These are phyloP conservation scores for Nyctalus aviator DNA, from an alignment of 2,797 vertebrate species.

Conservation along the genomic window DNA sequence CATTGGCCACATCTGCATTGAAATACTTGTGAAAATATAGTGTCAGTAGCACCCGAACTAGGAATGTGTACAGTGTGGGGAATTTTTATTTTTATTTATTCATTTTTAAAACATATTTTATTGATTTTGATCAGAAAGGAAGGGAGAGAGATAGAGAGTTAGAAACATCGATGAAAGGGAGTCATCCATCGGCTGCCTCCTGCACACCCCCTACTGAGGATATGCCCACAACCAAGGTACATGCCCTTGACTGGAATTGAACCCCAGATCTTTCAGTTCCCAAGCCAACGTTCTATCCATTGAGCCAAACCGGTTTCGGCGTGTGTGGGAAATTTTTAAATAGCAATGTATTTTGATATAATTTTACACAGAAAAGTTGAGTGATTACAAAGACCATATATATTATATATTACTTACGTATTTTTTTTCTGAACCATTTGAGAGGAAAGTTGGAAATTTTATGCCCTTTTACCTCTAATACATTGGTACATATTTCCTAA, in stretches of 20 bases:
- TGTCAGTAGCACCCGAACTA: neutral
- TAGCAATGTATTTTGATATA: neutral
- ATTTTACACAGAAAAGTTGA: conserved; percentile 18
- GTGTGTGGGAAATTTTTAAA: neutral
- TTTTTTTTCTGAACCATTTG: conserved; percentile 10
- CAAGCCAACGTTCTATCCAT: too few relatives aligned
- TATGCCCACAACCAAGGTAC: too few relatives aligned
- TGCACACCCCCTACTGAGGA: too few relatives aligned
- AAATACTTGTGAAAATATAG: conserved; percentile 27
- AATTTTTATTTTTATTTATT: too few relatives aligned
- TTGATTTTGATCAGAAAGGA: too few relatives aligned
- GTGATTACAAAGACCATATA: neutral
- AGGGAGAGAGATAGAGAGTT: too few relatives aligned
- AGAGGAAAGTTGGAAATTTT: neutral
- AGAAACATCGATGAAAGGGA: too few relatives aligned
- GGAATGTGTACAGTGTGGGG: neutral
- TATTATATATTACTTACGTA: neutral
- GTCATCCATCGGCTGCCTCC: too few relatives aligned
- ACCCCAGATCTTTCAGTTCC: too few relatives aligned
- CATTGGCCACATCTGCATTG: neutral
- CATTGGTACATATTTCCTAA: neutral
- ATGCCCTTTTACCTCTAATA: neutral
- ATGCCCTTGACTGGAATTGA: too few relatives aligned
- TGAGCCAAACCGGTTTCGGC: too few relatives aligned
- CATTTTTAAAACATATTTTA: too few relatives aligned